These are phyloP conservation scores for Noctua pronuba DNA, from an alignment of 2,888 invertebrate species.

Conservation along the genomic window DNA sequence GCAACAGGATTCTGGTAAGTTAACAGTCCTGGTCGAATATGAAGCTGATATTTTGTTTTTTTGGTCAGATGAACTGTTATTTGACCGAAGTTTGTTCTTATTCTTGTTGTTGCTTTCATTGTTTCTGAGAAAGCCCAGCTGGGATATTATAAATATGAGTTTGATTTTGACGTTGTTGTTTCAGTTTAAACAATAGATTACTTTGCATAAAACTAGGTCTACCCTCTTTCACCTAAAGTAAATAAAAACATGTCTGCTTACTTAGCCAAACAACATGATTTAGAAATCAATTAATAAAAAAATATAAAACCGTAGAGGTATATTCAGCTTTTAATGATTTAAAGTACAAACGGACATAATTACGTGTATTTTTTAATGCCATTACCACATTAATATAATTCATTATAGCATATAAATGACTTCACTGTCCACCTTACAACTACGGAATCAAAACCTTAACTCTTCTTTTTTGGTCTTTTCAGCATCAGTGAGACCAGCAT, in stretches of 20 bases:
- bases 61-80: not conserved
- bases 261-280: not conserved
- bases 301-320: not conserved
- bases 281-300: not conserved
- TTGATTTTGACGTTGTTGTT: not conserved
- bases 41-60: not conserved
- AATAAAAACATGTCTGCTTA: not conserved
- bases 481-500: conserved; percentile 97
- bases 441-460: not conserved
- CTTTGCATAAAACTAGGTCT: not conserved
- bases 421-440: not conserved
- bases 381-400: too few species aligned
- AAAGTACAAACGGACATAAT: not conserved
- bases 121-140: not conserved
- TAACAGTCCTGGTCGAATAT: not conserved
- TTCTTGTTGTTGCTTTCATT: not conserved
- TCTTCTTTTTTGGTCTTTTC: conserved; percentile 60
- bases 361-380: not conserved
- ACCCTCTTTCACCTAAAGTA: not conserved
- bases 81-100: not conserved
- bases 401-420: not conserved
- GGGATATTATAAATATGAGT: not conserved
- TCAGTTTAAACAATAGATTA: not conserved
- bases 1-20: conserved; percentile 96
- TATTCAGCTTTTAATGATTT: not conserved